Conservation (phyloP, 2,888 invertebrate genomes). For the Torymus tubicola region DNA sequence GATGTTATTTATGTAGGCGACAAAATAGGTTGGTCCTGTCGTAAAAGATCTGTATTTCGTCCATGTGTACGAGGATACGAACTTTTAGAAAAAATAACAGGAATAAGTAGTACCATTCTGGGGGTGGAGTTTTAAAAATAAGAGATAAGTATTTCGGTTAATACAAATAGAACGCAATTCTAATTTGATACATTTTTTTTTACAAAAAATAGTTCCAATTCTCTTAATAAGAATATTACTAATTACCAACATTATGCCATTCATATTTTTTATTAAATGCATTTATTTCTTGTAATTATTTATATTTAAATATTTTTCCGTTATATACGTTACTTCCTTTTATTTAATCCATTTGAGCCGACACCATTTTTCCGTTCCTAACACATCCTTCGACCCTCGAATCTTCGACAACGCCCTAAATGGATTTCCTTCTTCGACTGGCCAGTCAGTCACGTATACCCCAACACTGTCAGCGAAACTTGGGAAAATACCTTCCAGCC, state of each 20-base stretch:
- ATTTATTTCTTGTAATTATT: too few species aligned
- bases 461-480: background rate
- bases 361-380: conserved; percentile 66
- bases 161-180: background rate
- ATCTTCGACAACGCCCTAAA: conserved; percentile 51
- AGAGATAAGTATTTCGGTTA: conserved; percentile 48
- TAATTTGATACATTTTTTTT: too few species aligned
- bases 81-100: conserved; percentile 43
- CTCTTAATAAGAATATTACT: too few species aligned
- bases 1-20: conserved; percentile 49
- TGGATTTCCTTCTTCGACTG: conserved; percentile 37
- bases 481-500: conserved; percentile 34
- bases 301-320: too few species aligned
- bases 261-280: too few species aligned
- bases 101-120: conserved; percentile 29
- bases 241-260: too few species aligned
- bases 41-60: conserved; percentile 31
- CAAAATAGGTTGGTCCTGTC: conserved; percentile 37
- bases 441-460: conserved; percentile 39
- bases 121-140: conserved; percentile 50
- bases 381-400: conserved; percentile 48
- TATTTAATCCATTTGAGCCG: conserved; percentile 61
- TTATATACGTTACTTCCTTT: conserved; percentile 48
- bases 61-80: background rate
- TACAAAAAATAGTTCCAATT: too few species aligned